Evolutionary conservation across 2,888 invertebrate genomes (phyloP).

Genomic region (Eristalis intricaria): DNA sequence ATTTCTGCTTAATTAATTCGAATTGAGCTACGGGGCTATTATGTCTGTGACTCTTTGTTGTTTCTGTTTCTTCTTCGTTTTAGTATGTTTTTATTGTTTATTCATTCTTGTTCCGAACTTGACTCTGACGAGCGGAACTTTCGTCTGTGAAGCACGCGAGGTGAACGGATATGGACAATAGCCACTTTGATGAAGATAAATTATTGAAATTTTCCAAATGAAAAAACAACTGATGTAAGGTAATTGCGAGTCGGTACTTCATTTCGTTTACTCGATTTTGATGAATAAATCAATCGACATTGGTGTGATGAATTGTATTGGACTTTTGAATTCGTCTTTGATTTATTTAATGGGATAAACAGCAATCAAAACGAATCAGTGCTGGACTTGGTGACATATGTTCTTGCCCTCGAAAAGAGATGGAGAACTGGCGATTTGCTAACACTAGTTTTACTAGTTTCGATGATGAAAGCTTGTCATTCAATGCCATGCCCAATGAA

Average conservation of each 20-base stretch:
- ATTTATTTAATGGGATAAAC: background rate
- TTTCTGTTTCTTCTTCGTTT: background rate
- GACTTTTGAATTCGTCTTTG: background rate
- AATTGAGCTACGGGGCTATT: conserved; percentile 24
- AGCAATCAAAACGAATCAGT: background rate
- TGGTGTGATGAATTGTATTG: conserved; percentile 28
- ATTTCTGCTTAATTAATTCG: conserved; percentile 25
- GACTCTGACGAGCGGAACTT: conserved; percentile 57
- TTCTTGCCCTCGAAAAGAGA: no score
- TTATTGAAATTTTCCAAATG: conserved; percentile 21
- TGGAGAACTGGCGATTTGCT: no score
- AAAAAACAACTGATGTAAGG: conserved; percentile 39
- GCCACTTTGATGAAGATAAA: conserved; percentile 57
- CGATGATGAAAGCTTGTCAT: no score
- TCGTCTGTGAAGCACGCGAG: conserved; percentile 44
- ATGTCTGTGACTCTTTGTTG: background rate
- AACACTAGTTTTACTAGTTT: no score
- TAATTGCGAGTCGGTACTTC: conserved; percentile 25
- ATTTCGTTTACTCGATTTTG: background rate
- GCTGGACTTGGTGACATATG: background rate
- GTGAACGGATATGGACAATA: conserved; percentile 62
- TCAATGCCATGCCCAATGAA: no score
- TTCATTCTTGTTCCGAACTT: conserved; percentile 28
- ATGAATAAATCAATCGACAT: conserved; percentile 14
- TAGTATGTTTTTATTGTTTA: background rate